Evolutionary conservation across 2,888 invertebrate species (phyloP).

Genomic region (Nycteola revayana): DNA sequence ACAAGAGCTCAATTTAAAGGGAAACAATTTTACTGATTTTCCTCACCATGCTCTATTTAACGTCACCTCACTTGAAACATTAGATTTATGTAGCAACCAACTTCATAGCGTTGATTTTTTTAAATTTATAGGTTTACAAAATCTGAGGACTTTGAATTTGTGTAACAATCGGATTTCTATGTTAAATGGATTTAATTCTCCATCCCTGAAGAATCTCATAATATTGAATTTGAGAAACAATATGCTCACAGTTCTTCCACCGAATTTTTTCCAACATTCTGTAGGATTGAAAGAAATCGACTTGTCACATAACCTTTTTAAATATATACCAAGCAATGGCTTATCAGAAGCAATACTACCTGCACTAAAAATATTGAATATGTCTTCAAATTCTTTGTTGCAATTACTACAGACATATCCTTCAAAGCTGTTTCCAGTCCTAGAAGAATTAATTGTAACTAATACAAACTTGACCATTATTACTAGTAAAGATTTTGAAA

Average conservation of each 20-base stretch:
- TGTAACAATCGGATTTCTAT: conserved; percentile 88
- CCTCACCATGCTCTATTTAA: conserved; percentile 91
- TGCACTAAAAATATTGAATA: conserved; percentile 88
- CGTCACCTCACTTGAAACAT: conserved; percentile 87
- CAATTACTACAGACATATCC: conserved; percentile 88
- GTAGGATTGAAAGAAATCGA: conserved; percentile 88
- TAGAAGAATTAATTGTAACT: conserved; percentile 91
- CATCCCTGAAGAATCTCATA: conserved; percentile 87
- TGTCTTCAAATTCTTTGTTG: conserved; percentile 91
- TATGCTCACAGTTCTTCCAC: conserved; percentile 87
- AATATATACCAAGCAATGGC: conserved; percentile 89
- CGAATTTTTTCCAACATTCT: conserved; percentile 90
- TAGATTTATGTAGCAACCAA: conserved; percentile 86
- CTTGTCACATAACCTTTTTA: conserved; percentile 89
- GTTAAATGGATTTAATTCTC: conserved; percentile 88
- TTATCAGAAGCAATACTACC: conserved; percentile 88
- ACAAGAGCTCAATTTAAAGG: conserved; percentile 88
- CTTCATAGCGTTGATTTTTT: conserved; percentile 88
- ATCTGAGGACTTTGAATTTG: conserved; percentile 88
- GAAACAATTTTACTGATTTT: conserved; percentile 88
- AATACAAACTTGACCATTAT: conserved; percentile 91
- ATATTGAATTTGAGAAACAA: conserved; percentile 90
- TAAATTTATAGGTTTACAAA: conserved; percentile 87
- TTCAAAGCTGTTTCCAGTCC: conserved; percentile 86
- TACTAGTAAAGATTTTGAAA: conserved; percentile 92